Conservation (phyloP, 2,888 invertebrate species). For the Eledona agricola region DNA sequence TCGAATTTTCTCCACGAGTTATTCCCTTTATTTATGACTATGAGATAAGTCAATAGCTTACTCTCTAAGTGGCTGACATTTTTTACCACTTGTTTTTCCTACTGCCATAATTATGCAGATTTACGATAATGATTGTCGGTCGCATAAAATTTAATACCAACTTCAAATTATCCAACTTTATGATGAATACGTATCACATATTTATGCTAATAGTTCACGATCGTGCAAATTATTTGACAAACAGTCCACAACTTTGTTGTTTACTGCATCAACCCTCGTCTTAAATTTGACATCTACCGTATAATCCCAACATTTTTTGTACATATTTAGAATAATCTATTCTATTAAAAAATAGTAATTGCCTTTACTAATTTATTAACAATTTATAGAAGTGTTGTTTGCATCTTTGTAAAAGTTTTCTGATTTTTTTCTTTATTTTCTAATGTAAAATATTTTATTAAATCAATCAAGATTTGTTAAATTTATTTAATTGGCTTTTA, state of each 20-base stretch:
- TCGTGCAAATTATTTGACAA: constrained; percentile 9
- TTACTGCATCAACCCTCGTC: constrained; percentile 5
- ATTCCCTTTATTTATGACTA: constrained; percentile 52
- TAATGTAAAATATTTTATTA: too few species aligned
- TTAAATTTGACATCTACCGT: too few species aligned
- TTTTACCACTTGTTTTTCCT: constrained; percentile 61
- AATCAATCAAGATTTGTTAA: too few species aligned
- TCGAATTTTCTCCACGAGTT: constrained; percentile 47
- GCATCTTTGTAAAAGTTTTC: too few species aligned
- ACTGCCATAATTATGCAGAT: constrained; percentile 60
- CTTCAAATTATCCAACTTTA: constrained; percentile 44
- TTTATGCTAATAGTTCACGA: constrained; percentile 36
- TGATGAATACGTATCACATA: constrained; percentile 42
- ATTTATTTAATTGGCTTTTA: too few species aligned
- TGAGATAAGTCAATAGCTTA: constrained; percentile 60
- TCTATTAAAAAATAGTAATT: too few species aligned
- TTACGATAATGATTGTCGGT: constrained; percentile 55
- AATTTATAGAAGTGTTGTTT: too few species aligned
- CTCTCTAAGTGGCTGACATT: constrained; percentile 61
- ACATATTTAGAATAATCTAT: too few species aligned
- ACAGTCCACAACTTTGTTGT: constrained; percentile 27
- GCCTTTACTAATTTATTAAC: too few species aligned
- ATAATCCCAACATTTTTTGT: too few species aligned
- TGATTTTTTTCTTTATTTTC: too few species aligned
- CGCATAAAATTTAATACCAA: constrained; percentile 47